phyloP scores from a whole-genome alignment of 2,113 vertebrate genomes.

The Solenodon paradoxus region DNA sequence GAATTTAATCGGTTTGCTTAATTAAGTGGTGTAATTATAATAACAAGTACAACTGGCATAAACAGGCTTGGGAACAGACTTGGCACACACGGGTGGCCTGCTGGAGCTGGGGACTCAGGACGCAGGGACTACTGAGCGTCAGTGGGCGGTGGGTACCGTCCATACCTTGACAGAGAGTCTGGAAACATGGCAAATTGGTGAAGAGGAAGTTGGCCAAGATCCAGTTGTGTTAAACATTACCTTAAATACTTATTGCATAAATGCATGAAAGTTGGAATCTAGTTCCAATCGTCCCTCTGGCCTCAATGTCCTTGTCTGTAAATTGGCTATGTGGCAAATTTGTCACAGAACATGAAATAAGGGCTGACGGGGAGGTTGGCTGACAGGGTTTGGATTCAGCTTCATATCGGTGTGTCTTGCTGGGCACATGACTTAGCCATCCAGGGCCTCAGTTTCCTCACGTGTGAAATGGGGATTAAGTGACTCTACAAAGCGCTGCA shows the following conservation, averaged over 20 bases:
- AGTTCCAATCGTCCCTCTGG: not conserved
- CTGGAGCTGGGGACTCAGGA: no score
- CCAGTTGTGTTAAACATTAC: not conserved
- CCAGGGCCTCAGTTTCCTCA: not conserved
- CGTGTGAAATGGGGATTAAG: not conserved
- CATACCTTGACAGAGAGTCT: no score
- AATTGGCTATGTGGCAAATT: not conserved
- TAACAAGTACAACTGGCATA: not conserved
- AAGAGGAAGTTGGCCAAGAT: not conserved
- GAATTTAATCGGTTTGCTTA: not conserved
- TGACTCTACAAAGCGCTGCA: rapidly evolving
- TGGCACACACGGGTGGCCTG: no score
- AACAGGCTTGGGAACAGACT: not conserved
- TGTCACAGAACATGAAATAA: not conserved
- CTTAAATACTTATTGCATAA: not conserved
- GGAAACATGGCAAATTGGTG: not conserved
- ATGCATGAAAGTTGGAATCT: not conserved
- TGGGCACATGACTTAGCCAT: not conserved
- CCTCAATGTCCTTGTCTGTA: not conserved
- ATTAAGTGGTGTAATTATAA: not conserved
- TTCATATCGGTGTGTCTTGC: not conserved
- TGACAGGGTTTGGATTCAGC: not conserved
- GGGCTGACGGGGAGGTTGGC: no score
- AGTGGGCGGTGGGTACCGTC: rapidly evolving
- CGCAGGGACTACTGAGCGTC: rapidly evolving